Evolutionary conservation across 2,888 invertebrate genomes (phyloP).

Genomic region (Orgyia antiqua): DNA sequence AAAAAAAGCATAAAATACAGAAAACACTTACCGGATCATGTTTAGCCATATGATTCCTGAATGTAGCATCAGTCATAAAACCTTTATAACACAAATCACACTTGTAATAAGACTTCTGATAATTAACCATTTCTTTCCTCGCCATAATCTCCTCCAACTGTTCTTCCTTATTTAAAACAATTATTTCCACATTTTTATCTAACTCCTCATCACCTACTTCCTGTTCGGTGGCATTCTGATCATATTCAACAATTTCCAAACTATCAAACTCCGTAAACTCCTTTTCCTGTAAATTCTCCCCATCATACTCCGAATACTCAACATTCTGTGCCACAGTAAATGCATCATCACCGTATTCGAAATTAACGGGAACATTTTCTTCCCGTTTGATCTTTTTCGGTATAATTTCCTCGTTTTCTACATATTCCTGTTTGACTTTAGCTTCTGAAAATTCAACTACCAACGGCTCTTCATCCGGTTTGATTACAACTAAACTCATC

Average conservation of each 20-base stretch:
- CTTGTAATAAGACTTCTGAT: conserved; percentile 49
- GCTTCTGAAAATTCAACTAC: too few relatives aligned
- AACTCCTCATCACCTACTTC: background rate
- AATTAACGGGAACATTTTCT: background rate
- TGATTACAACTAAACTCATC: too few relatives aligned
- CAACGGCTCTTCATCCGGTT: too few relatives aligned
- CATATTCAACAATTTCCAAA: background rate
- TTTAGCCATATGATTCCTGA: conserved; percentile 51
- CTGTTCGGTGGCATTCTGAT: background rate
- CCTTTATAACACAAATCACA: conserved; percentile 59
- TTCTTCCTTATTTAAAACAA: conserved; percentile 41
- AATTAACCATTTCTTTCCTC: conserved; percentile 44
- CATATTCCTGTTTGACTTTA: too few relatives aligned
- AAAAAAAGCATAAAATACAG: too few relatives aligned
- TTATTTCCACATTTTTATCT: conserved; percentile 27
- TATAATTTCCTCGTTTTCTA: too few relatives aligned
- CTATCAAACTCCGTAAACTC: background rate
- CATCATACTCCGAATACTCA: conserved; percentile 5
- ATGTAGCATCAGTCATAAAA: conserved; percentile 47
- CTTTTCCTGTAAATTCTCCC: background rate
- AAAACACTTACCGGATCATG: conserved; percentile 52
- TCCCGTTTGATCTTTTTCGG: too few relatives aligned
- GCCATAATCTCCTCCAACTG: conserved; percentile 44
- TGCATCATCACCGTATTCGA: background rate
- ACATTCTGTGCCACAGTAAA: background rate